These are phyloP conservation scores for Drosophila rhopaloa DNA, from an alignment of 1,140 invertebrate genomes.

Conservation along the genomic window DNA sequence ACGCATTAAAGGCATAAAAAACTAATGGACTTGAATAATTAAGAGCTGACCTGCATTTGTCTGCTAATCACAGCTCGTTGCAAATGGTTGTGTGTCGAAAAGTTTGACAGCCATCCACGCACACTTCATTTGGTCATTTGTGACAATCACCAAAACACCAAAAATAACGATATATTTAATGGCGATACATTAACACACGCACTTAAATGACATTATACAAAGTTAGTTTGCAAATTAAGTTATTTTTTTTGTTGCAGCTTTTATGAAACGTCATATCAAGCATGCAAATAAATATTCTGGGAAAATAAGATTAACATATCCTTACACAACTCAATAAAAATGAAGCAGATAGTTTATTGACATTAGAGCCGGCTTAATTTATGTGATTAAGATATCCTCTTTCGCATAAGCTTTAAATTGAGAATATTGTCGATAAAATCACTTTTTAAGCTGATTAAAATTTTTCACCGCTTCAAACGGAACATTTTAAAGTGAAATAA, in stretches of 20 bases:
- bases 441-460: not conserved
- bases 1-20: slow-evolving; percentile 36
- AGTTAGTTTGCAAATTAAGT: slow-evolving; percentile 19
- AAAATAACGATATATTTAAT: slow-evolving; percentile 30
- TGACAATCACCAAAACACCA: slow-evolving; percentile 8
- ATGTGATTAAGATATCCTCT: not conserved
- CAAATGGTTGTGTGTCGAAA: slow-evolving; percentile 3
- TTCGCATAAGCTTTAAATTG: not conserved
- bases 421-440: not conserved
- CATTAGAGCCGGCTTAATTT: no score
- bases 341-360: not conserved
- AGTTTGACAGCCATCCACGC: slow-evolving; percentile 8
- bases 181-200: slow-evolving; percentile 20
- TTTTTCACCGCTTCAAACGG: not conserved
- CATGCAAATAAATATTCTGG: no score
- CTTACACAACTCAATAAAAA: not conserved
- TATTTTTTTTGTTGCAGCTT: slow-evolving; percentile 9
- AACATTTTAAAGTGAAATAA: not conserved
- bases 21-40: slow-evolving; percentile 50
- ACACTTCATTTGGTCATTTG: slow-evolving; percentile 8
- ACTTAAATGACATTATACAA: slow-evolving; percentile 1
- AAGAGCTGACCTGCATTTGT: slow-evolving; percentile 43
- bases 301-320: no score
- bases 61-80: slow-evolving; percentile 23
- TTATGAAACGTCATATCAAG: not conserved